Evolutionary conservation across 2,888 invertebrate species (phyloP), one percentile per base, ranked within the genome.

Genomic region (Phyllotreta cruciferae): DNA sequence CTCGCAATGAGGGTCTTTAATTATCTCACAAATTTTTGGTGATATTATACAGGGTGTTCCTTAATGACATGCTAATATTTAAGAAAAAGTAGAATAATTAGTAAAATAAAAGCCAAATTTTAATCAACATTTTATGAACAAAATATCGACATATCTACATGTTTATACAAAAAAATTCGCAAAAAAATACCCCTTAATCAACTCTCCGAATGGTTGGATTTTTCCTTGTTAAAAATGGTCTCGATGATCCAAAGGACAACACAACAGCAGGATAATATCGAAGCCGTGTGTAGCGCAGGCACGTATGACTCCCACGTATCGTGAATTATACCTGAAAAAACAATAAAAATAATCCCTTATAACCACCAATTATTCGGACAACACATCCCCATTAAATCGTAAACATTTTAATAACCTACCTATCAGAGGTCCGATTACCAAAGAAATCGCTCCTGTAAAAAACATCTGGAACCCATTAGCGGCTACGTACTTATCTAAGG

Each of bases 381-480:
- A 54, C 24, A 24, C 39, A 41, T 38, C 34, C 6, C 0, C 10
- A 34, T 34, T 8, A 53, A 39, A 56, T 38, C 13, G n/a, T n/a
- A n/a, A n/a, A 41, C 47, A 62, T 41, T 10, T 34, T 9, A 39
- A 3, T 3, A 9, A 10, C 63, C 69, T 74, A 81, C 82, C 82
- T 67, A 82, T 78, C 47, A 81, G 42, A 6, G 82, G 81, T 34
- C 81, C 82, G 10, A 81, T 68, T 8, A 74, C 64, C 14, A 81
- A 70, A 0, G 80, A 81, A 6, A 78, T 63, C 8, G 75, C 66
- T 6, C 81, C 82, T 64, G 79, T 81, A 38, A 77, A 70, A 3
- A 80, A 69, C 79, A 80, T 79, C 45, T 79, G 73, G 5, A 81
- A 70, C 7, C 81, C 82, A 66, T 74, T 80, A 6, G 81, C 82